These are phyloP conservation scores for Amiota mariae DNA, from an alignment of 2,888 invertebrate species.

Conservation along the genomic window DNA sequence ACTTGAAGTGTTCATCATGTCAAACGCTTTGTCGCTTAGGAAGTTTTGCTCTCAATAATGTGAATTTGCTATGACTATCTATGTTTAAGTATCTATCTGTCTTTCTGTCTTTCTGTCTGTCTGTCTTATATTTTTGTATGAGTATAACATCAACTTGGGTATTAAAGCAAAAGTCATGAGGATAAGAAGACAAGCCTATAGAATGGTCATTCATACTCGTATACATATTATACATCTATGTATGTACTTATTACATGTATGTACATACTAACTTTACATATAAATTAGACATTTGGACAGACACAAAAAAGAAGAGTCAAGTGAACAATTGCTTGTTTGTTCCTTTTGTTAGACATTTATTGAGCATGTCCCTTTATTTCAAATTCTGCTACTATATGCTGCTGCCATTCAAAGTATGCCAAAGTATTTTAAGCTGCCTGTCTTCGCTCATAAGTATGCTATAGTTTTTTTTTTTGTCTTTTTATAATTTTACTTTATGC, in stretches of 20 bases:
- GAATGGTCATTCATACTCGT: too few relatives aligned
- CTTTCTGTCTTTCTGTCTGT: too few relatives aligned
- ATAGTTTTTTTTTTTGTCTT: conserved; percentile 33
- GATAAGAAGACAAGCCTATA: neutral
- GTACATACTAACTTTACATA: too few relatives aligned
- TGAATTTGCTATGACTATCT: too few relatives aligned
- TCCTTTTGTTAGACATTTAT: conserved; percentile 27
- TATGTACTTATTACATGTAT: too few relatives aligned
- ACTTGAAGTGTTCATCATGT: conserved; percentile 43
- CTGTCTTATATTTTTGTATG: too few relatives aligned
- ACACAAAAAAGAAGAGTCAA: conserved; percentile 8
- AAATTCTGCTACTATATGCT: too few relatives aligned
- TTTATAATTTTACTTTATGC: neutral
- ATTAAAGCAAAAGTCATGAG: neutral
- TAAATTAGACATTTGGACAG: neutral
- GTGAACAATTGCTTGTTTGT: conserved; percentile 19
- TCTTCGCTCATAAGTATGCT: conserved; percentile 61
- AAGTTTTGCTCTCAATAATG: neutral
- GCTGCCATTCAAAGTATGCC: conserved; percentile 5
- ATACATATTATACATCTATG: too few relatives aligned
- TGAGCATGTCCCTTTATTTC: conserved; percentile 4
- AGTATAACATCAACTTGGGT: neutral
- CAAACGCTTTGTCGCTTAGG: conserved; percentile 24
- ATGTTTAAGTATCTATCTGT: too few relatives aligned
- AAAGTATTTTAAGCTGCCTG: conserved; percentile 14